Conservation (phyloP, 2,113 vertebrate species). For the Cyphomyrus plagiostoma region DNA sequence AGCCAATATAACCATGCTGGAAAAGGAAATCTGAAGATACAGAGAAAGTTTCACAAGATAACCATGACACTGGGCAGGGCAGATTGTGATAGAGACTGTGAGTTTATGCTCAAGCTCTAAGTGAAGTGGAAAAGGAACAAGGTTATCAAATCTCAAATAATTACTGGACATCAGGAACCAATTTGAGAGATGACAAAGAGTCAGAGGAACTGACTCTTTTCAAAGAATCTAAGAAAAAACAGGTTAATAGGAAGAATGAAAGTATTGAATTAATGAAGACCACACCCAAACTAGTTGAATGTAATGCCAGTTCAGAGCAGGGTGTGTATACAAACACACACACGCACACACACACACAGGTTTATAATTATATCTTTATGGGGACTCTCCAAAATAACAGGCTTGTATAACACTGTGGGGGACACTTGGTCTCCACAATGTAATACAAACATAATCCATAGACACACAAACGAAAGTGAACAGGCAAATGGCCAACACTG, state of each 20-base stretch:
- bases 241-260: background rate
- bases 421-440: background rate
- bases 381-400: background rate
- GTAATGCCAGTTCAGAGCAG: background rate
- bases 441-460: background rate
- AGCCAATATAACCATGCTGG: background rate
- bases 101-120: background rate
- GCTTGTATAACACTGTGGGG: too few relatives aligned
- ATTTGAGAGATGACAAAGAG: background rate
- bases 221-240: background rate
- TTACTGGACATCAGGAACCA: background rate
- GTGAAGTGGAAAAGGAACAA: background rate
- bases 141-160: background rate
- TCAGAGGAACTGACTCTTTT: background rate
- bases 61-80: background rate
- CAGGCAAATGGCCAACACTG: background rate
- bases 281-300: background rate
- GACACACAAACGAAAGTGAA: background rate
- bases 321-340: background rate
- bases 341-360: background rate
- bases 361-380: background rate
- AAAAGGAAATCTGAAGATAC: background rate
- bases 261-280: background rate
- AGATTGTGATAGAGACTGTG: background rate
- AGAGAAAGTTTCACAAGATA: background rate